Conservation (phyloP, 2,888 invertebrate species). For the Eudasyphora cyanicolor region DNA sequence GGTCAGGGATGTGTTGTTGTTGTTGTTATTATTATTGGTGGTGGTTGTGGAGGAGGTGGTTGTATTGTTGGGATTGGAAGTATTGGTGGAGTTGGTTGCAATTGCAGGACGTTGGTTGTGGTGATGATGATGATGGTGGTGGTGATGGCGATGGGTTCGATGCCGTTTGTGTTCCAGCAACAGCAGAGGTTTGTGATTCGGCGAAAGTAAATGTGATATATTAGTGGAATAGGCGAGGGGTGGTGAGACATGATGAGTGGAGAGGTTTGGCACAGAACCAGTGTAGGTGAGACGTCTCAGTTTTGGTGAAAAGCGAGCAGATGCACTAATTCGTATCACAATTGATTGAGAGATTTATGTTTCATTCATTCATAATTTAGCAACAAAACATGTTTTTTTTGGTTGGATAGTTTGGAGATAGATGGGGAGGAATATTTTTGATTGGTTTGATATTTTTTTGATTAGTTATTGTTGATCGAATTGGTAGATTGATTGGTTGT, state of each 20-base stretch:
- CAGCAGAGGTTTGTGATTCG: constrained; percentile 73
- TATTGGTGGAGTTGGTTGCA: constrained; percentile 58
- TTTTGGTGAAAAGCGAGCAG: constrained; percentile 77
- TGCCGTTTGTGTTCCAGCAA: constrained; percentile 74
- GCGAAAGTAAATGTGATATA: constrained; percentile 76
- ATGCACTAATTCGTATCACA: constrained; percentile 72
- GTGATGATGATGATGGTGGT: constrained; percentile 66
- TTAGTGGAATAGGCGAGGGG: constrained; percentile 71
- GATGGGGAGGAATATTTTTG: constrained; percentile 3
- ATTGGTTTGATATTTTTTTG: neutral
- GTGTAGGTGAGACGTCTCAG: constrained; percentile 80
- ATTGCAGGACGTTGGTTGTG: constrained; percentile 57
- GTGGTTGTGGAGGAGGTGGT: constrained; percentile 66
- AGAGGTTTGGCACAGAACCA: constrained; percentile 84
- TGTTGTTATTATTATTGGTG: constrained; percentile 67
- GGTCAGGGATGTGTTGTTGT: constrained; percentile 65
- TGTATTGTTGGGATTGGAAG: constrained; percentile 70
- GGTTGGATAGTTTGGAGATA: constrained; percentile 46
- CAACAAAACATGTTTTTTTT: constrained; percentile 30
- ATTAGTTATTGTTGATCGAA: neutral
- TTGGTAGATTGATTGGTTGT: neutral
- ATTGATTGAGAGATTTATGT: constrained; percentile 25
- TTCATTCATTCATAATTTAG: neutral
- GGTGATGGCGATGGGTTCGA: constrained; percentile 73
- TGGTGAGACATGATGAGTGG: constrained; percentile 69